Evolutionary conservation across 2,113 vertebrate genomes (phyloP).

Genomic region (Onychorhynchus coronatus): DNA sequence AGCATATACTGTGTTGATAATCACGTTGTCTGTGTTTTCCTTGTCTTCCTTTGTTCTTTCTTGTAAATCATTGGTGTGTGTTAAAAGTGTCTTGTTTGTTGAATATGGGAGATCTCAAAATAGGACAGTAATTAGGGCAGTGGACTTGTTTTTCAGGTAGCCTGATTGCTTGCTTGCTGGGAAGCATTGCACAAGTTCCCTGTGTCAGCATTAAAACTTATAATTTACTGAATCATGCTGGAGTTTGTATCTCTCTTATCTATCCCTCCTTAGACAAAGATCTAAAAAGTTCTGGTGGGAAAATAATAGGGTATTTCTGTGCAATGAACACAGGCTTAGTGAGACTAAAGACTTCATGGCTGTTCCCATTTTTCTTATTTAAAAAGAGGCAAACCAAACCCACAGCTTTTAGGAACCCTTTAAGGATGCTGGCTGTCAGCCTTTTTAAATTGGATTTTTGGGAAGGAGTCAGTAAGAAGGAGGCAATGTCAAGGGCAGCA

Average conservation of each 20-base stretch:
- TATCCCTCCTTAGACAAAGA: not conserved
- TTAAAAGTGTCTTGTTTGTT: not conserved
- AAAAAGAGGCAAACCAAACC: not conserved
- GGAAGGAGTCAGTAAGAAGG: not conserved
- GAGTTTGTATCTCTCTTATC: not conserved
- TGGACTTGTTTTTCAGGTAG: not conserved
- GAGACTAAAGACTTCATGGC: not conserved
- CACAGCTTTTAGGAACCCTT: not conserved
- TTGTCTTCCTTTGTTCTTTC: not conserved
- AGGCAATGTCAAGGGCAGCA: not conserved
- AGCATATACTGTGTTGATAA: not conserved
- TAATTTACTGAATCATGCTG: not conserved
- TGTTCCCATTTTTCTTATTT: not conserved
- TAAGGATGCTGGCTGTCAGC: not conserved
- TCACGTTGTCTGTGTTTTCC: not conserved
- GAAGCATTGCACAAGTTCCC: not conserved
- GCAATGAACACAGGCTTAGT: not conserved
- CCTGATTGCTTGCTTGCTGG: not conserved
- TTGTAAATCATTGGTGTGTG: not conserved
- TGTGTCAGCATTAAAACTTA: conserved; percentile 6
- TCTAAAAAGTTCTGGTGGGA: not conserved
- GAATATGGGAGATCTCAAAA: not conserved
- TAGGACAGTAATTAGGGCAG: not conserved
- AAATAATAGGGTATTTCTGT: not conserved
- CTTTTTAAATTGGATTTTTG: not conserved